These are phyloP conservation scores for Acromyrmex charruanus DNA, from an alignment of 1,140 invertebrate species.

Conservation along the genomic window DNA sequence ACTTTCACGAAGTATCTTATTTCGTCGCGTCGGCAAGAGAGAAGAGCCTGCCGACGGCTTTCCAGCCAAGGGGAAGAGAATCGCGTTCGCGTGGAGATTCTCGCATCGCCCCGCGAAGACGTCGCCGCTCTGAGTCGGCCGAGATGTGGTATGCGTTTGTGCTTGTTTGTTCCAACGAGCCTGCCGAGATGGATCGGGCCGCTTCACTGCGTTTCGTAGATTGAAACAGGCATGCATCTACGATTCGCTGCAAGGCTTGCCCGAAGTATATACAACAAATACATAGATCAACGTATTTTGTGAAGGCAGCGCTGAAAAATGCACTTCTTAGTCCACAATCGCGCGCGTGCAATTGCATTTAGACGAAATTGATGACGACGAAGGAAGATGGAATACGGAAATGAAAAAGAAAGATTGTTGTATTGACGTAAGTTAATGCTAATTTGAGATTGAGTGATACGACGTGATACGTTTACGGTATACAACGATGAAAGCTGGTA, in stretches of 20 bases:
- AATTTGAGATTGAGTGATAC: background rate
- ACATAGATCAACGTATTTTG: background rate
- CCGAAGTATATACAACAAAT: background rate
- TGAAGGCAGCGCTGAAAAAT: background rate
- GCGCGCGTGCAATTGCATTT: background rate
- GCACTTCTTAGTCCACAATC: background rate
- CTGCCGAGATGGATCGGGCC: slow-evolving; percentile 13
- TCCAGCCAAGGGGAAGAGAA: slow-evolving; percentile 9
- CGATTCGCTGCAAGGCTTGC: slow-evolving; percentile 8
- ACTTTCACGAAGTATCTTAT: slow-evolving; percentile 79
- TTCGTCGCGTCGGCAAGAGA: slow-evolving; percentile 64
- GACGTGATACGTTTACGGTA: slow-evolving; percentile 6
- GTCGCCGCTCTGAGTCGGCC: background rate
- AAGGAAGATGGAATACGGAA: background rate
- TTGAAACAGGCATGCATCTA: background rate
- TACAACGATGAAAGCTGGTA: slow-evolving; percentile 27
- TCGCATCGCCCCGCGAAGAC: slow-evolving; percentile 9
- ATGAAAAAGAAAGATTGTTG: background rate
- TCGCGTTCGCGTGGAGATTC: slow-evolving; percentile 28
- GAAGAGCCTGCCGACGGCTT: slow-evolving; percentile 24
- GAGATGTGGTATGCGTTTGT: slow-evolving; percentile 16
- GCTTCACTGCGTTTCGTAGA: background rate
- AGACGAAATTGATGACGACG: background rate
- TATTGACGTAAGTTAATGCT: slow-evolving; percentile 13
- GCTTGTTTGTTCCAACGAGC: slow-evolving; percentile 9